Base-by-base conservation (phyloP, 2,888 invertebrate genomes). In the Agrotis ipsilon region DNA sequence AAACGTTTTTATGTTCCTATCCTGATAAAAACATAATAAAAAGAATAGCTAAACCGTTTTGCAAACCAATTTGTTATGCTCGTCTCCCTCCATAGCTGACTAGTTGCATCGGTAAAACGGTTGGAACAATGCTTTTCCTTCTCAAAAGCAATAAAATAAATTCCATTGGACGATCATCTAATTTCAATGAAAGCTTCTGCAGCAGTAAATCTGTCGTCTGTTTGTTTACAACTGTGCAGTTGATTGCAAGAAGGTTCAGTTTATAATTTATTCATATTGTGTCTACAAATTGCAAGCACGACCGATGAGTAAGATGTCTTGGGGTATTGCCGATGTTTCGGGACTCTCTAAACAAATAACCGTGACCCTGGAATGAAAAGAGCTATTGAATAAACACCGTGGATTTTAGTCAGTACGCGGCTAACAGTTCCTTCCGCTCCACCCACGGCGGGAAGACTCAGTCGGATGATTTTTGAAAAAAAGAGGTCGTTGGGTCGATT, bases 171-270 rank as follows among this genome's bases (percentile, higher is more conserved):
- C 79, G 58, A 75, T 72, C 75, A 67, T 84, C 75, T 82, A 79
- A 79, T 82, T 82, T 82, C 84, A 82, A 82, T 82, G 75, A 82
- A 84, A 75, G 79, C 78, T 78, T 77, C 62, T 51, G 57, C 43
- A 19, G 45, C 54, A 69, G 69, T 82, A 82, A 84, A 82, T 82
- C 70, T 75, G 49, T 57, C 18, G 60, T 81, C 18, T 81, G 46
- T 72, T 57, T 78, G 61, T 76, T 61, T 43, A 14, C 19, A 13
- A 49, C 39, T 54, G 1, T 2, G 13, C 1, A 65, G 24, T 6
- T 21, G 13, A 1, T 16, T 19, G 19, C 43, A 78, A 27, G 77
- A 65, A 76, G 81, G 48, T 55, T 55, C 0, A 54, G 6, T 13
- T 16, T 52, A 24, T 7, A 21, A 21, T 49, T 19, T 13, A 3